Evolutionary conservation across 2,797 vertebrate species (phyloP).

Genomic region (Hyperoplus immaculatus): DNA sequence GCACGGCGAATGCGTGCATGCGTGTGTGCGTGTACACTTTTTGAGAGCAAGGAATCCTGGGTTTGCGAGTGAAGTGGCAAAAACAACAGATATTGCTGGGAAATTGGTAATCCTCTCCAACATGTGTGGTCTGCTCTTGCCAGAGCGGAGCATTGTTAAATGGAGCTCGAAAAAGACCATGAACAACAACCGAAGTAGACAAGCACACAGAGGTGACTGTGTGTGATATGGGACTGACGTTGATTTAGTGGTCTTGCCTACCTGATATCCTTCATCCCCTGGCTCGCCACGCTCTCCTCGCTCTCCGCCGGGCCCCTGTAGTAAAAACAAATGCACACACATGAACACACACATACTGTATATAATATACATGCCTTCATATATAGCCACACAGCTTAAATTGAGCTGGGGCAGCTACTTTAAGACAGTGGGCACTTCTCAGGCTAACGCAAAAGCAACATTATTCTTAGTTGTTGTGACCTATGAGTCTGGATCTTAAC

Average conservation of each 20-base stretch:
- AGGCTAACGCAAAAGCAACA: conserved; percentile 10
- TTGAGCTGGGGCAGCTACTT: conserved; percentile 24
- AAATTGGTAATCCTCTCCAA: conserved; percentile 44
- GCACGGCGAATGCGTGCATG: not conserved
- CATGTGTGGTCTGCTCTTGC: conserved; percentile 65
- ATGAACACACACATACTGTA: conserved; percentile 44
- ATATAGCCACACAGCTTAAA: conserved; percentile 37
- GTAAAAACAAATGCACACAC: conserved; percentile 74
- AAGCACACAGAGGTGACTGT: not conserved
- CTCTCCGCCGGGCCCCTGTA: conserved; percentile 90
- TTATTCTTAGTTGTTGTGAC: conserved; percentile 5
- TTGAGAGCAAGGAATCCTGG: conserved; percentile 2
- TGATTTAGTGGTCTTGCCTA: conserved; percentile 71
- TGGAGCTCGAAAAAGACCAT: conserved; percentile 6
- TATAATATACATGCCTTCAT: conserved; percentile 16
- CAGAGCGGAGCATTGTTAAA: conserved; percentile 17
- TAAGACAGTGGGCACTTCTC: conserved; percentile 15
- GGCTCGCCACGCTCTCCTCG: conserved; percentile 92
- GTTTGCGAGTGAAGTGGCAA: conserved; percentile 20
- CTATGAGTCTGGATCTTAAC: conserved; percentile 20
- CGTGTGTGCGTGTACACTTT: not conserved
- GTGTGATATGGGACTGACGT: conserved; percentile 15
- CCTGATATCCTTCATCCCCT: conserved; percentile 94
- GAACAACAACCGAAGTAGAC: conserved; percentile 29
- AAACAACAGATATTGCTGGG: conserved; percentile 43